Evolutionary conservation across 2,113 vertebrate genomes (phyloP).

Genomic region (Ciconia maguari): DNA sequence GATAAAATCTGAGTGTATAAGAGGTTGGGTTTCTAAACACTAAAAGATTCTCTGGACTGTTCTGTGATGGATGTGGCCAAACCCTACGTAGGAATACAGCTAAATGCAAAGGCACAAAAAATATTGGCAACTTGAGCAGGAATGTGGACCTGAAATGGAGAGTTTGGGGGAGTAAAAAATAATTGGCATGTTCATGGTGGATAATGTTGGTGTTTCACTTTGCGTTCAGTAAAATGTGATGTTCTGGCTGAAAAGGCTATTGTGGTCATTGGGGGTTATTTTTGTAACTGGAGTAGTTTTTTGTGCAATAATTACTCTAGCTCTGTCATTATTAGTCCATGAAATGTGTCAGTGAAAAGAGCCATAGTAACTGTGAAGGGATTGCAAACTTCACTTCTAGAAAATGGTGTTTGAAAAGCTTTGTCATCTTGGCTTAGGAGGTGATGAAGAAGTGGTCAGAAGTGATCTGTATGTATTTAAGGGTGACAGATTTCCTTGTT

Average conservation of each 20-base stretch:
- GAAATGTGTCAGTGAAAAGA: background rate
- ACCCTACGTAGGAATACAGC: fast-evolving
- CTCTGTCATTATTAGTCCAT: background rate
- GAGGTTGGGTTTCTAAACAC: background rate
- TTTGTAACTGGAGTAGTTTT: background rate
- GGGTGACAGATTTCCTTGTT: background rate
- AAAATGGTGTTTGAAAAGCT: background rate
- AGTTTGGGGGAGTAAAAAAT: background rate
- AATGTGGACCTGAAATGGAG: background rate
- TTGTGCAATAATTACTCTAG: background rate
- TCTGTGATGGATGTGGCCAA: background rate
- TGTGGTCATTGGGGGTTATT: background rate
- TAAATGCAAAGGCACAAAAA: background rate
- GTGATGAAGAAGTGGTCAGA: background rate
- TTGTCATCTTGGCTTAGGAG: background rate
- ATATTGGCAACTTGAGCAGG: background rate
- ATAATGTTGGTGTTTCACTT: background rate
- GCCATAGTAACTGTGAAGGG: background rate
- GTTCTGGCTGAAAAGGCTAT: background rate
- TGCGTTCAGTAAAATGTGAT: background rate
- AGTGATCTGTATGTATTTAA: background rate
- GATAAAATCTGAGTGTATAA: background rate
- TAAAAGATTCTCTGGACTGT: background rate
- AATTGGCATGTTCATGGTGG: background rate
- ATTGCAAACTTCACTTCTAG: background rate